Evolutionary conservation across 1,140 invertebrate species (phyloP), one percentile per base, ranked within the genome.

Genomic region (Microplitis mediator): DNA sequence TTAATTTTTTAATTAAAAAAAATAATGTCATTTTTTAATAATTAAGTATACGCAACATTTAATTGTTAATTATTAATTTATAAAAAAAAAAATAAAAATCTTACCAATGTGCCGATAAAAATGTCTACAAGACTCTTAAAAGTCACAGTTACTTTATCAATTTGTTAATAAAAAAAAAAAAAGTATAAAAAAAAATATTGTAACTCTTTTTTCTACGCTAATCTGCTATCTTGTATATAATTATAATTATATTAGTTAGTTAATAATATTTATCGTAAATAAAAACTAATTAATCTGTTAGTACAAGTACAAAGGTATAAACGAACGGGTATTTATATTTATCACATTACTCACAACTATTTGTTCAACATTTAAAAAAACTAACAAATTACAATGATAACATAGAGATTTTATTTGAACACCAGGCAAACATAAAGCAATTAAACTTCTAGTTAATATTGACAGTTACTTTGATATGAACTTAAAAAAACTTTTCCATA

Each of bases 261-360:
- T 69, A 23, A 61, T 56, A 23, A 56, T 56, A 56, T 56, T 23
- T 56, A 56, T 56, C 23, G 52, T 56, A n/a, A 13, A 56, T 6
- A 56, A n/a, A 23, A 56, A 56, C 36, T 39, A 60, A 54, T 69
- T 23, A 58, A 58, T 54, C 68, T 69, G 68, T 69, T 69, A 54
- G 68, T 69, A 58, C 56, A 69, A 69, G 68, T 69, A 69, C 68
- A 69, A 69, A 69, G 39, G 9, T 60, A 69, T 45, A 69, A 39
- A 39, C n/a, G 34, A 31, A 51, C 51, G 66, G 66, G 52, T 68
- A 68, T 68, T 31, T 32, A 34, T 68, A 34, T 2, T 68, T 66
- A 64, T 39, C 1, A 36, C 14, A 3, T 51, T 51, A n/a, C n/a
- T 23, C n/a, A 45, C 8, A 23, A 56, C n/a, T 56, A 23, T 56